These are phyloP conservation scores for Aphidius gifuensis DNA, from an alignment of 1,140 invertebrate genomes.

Conservation along the genomic window DNA sequence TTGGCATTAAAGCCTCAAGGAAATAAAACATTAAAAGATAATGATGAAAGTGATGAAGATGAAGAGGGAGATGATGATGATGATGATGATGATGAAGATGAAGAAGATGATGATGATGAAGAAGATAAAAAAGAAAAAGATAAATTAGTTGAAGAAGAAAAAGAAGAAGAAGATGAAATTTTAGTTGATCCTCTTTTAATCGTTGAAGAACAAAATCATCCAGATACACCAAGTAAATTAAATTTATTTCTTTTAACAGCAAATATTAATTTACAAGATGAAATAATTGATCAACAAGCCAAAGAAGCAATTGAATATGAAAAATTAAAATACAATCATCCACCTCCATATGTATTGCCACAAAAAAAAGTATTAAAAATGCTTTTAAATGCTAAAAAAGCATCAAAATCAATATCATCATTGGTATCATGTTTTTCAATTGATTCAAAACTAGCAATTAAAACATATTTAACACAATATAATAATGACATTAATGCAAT, in stretches of 20 bases:
- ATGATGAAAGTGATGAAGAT: conserved; percentile 13
- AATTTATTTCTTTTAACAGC: conserved; percentile 45
- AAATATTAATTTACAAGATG: conserved; percentile 33
- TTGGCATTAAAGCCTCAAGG: conserved; percentile 18
- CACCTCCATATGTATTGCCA: conserved; percentile 42
- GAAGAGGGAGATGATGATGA: conserved; percentile 27
- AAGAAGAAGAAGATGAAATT: conserved; percentile 13
- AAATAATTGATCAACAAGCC: conserved; percentile 21
- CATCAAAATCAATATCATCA: conserved; percentile 44
- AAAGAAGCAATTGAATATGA: conserved; percentile 35
- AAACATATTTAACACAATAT: conserved; percentile 27
- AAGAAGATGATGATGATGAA: conserved; percentile 20
- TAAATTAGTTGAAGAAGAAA: background rate
- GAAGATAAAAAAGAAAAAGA: background rate
- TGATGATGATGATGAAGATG: conserved; percentile 21
- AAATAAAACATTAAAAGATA: conserved; percentile 11
- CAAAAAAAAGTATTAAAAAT: conserved; percentile 37
- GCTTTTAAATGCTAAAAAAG: conserved; percentile 44
- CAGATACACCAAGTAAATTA: conserved; percentile 38
- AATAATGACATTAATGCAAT: background rate
- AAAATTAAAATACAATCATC: conserved; percentile 41
- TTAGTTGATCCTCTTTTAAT: conserved; percentile 30
- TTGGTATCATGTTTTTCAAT: conserved; percentile 50
- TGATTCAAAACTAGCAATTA: conserved; percentile 43
- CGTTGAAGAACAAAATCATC: conserved; percentile 32